These are phyloP conservation scores for Apodemia mormo DNA, from an alignment of 2,888 invertebrate genomes.

Conservation along the genomic window DNA sequence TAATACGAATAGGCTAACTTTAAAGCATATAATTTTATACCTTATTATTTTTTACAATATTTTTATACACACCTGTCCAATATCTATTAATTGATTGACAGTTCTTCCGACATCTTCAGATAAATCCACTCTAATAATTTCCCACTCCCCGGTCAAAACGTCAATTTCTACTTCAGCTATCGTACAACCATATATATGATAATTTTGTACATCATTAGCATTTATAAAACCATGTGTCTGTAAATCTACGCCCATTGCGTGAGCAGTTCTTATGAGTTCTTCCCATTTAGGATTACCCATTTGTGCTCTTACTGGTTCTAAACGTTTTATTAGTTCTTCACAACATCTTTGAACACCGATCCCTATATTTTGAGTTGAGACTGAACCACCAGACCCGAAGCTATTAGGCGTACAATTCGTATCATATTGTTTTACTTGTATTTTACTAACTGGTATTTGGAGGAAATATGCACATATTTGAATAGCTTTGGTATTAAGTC, in stretches of 20 bases:
- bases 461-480: conserved; percentile 85
- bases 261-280: conserved; percentile 69
- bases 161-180: conserved; percentile 86
- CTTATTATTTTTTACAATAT: too few species aligned
- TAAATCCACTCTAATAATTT: conserved; percentile 82
- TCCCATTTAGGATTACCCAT: conserved; percentile 69
- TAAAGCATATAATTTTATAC: too few species aligned
- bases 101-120: conserved; percentile 84
- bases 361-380: conserved; percentile 84
- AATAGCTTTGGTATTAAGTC: conserved; percentile 85
- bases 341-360: conserved; percentile 75
- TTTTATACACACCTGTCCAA: conserved; percentile 78
- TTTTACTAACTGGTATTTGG: conserved; percentile 82
- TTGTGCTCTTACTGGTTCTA: conserved; percentile 61
- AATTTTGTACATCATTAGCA: conserved; percentile 38
- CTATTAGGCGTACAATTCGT: conserved; percentile 84
- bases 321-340: conserved; percentile 59
- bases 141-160: conserved; percentile 85
- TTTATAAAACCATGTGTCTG: conserved; percentile 47
- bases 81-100: conserved; percentile 83
- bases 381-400: conserved; percentile 84
- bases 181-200: conserved; percentile 76
- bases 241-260: conserved; percentile 43
- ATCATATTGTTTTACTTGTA: conserved; percentile 84
- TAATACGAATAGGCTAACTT: background rate